Base-by-base conservation (phyloP, 2,888 invertebrate genomes). In the Scaptomyza polygonia region DNA sequence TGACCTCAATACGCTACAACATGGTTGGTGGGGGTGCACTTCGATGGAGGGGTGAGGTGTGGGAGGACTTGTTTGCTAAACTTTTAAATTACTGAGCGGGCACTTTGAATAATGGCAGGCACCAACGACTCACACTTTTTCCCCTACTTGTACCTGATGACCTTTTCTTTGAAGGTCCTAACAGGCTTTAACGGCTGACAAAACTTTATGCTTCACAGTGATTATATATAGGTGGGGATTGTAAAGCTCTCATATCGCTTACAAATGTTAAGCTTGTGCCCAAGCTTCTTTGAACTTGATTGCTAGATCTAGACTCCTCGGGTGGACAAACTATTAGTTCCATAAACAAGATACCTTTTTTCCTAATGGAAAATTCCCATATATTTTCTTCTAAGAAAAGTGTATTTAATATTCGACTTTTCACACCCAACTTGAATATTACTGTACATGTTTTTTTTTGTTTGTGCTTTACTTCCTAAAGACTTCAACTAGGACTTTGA, bases 31-130 rank as follows among this genome's bases (percentile, higher is more conserved):
- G 6, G 8, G 3, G 25, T 25, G 25, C 4, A 0, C 5, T 5
- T 25, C 0, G 25, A 25, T 5, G 5, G 0, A 6, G 27, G n/a
- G 40, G 48, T n/a, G 49, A 18, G 56, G 27, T 34, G 1, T 34
- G 1, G 14, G 2, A 40, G 40, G 3, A 25, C 18, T 44, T 67
- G 58, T 43, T 67, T 49, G 71, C 34, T 68, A 72, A 84, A 84
- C 78, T 84, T 84, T 86, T 71, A 85, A 84, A 84, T 84, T 84
- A 84, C 87, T 81, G 87, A 68, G 57, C 79, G 71, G 55, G 71
- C 79, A 81, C 79, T 85, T 83, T 78, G 85, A 79, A 87, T 85
- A 82, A 78, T 78, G 67, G 72, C 59, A 56, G 59, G 66, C 62
- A 62, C 34, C 54, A 14, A 25, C 27, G 6, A 9, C 21, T 7